Evolutionary conservation across 2,797 vertebrate species (phyloP).

Genomic region (Phrynocephalus guinanensis): DNA sequence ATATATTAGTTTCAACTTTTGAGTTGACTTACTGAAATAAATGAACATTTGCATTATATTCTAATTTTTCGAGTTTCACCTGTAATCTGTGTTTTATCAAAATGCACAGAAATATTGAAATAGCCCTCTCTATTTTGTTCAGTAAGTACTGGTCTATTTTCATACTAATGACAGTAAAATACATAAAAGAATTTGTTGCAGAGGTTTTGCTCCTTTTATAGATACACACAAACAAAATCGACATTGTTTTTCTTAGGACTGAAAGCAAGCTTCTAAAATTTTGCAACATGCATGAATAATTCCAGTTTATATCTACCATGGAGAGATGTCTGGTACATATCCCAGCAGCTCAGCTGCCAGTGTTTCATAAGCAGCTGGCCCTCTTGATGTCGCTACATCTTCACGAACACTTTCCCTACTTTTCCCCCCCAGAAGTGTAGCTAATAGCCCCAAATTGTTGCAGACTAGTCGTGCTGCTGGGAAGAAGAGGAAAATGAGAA

Average conservation of each 20-base stretch:
- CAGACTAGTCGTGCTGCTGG: conserved; percentile 14
- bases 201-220: not conserved
- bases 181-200: not conserved
- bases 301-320: not conserved
- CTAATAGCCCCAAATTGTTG: conserved; percentile 26
- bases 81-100: not conserved
- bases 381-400: conserved; percentile 43
- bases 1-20: no score
- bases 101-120: not conserved
- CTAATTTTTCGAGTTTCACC: no score
- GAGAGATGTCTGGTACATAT: not conserved
- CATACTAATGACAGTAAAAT: not conserved
- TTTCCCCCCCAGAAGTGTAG: conserved; percentile 26
- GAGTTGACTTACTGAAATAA: no score
- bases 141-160: not conserved
- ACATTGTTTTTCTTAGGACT: not conserved
- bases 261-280: conserved; percentile 1
- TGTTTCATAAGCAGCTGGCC: conserved; percentile 29
- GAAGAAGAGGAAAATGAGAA: conserved; percentile 48
- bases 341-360: not conserved
- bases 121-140: not conserved
- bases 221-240: not conserved
- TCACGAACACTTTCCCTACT: conserved; percentile 19
- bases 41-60: no score
- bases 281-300: not conserved